Conservation (phyloP, 35 echinoderm and acorn worm species). For the Lytechinus pictus region DNA sequence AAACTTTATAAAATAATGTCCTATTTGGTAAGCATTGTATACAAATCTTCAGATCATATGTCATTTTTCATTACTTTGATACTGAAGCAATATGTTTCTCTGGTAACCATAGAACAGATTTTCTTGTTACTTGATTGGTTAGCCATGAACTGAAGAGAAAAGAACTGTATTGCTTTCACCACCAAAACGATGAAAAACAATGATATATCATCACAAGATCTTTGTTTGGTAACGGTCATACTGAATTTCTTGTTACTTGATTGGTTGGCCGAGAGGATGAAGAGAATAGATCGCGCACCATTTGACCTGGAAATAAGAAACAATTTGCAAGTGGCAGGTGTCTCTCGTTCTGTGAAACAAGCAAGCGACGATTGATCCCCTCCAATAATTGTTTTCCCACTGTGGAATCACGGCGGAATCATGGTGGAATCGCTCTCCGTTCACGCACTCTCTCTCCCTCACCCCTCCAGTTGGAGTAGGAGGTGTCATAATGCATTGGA, state of each 20-base stretch:
- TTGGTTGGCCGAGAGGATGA: neutral
- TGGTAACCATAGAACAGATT: no score
- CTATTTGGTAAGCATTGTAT: no score
- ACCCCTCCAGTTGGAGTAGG: neutral
- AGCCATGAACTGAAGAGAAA: no score
- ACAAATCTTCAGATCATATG: no score
- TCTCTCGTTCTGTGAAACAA: neutral
- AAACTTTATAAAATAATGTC: no score
- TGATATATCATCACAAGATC: no score
- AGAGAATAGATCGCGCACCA: neutral
- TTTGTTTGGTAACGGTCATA: neutral
- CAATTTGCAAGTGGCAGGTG: neutral
- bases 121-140: no score
- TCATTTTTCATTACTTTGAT: no score
- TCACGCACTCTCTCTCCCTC: neutral
- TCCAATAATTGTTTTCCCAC: neutral
- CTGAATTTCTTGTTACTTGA: neutral
- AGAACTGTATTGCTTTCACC: no score
- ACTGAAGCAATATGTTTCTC: no score
- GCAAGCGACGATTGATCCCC: conserved; percentile 7
- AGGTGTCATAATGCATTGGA: neutral
- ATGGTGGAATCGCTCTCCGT: neutral
- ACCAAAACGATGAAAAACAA: no score
- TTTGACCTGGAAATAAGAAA: conserved; percentile 3
- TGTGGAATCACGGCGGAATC: neutral